Evolutionary conservation across 2,113 vertebrate genomes (phyloP).

Genomic region (Cranoglanis bouderius): DNA sequence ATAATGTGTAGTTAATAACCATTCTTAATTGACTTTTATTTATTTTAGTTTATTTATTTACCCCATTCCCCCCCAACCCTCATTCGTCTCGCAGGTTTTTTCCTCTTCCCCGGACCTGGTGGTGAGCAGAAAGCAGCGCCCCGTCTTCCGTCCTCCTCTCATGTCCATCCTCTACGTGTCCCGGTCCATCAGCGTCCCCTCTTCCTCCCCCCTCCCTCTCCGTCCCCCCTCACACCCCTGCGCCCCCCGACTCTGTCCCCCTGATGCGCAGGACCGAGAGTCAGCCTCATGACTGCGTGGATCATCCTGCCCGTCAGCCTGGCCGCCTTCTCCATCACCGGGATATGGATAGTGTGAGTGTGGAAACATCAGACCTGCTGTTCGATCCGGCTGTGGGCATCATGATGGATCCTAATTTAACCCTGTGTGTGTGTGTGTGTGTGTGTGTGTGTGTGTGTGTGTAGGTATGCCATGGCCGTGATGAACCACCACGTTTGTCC

Average conservation of each 20-base stretch:
- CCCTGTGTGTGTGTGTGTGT: slow-evolving; percentile 7
- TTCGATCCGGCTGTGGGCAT: not conserved
- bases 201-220: slow-evolving; percentile 58
- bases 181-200: slow-evolving; percentile 63
- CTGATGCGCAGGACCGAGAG: slow-evolving; percentile 76
- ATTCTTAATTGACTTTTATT: not conserved
- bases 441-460: slow-evolving; percentile 29
- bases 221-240: slow-evolving; percentile 41
- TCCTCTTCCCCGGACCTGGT: slow-evolving; percentile 22
- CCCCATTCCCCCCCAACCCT: not conserved
- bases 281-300: slow-evolving; percentile 93
- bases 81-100: not conserved
- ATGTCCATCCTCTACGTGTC: slow-evolving; percentile 67
- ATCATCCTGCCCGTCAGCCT: slow-evolving; percentile 91
- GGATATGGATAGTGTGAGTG: slow-evolving; percentile 96
- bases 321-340: slow-evolving; percentile 90
- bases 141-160: slow-evolving; percentile 60
- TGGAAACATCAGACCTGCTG: not conserved
- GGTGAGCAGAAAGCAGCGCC: slow-evolving; percentile 34
- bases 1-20: no score
- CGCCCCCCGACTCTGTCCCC: slow-evolving; percentile 62
- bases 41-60: not conserved
- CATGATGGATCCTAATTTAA: not conserved
- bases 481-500: slow-evolving; percentile 95
- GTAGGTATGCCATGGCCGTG: slow-evolving; percentile 91